These are phyloP conservation scores for Lophius piscatorius DNA, from an alignment of 2,113 vertebrate genomes.

Conservation along the genomic window DNA sequence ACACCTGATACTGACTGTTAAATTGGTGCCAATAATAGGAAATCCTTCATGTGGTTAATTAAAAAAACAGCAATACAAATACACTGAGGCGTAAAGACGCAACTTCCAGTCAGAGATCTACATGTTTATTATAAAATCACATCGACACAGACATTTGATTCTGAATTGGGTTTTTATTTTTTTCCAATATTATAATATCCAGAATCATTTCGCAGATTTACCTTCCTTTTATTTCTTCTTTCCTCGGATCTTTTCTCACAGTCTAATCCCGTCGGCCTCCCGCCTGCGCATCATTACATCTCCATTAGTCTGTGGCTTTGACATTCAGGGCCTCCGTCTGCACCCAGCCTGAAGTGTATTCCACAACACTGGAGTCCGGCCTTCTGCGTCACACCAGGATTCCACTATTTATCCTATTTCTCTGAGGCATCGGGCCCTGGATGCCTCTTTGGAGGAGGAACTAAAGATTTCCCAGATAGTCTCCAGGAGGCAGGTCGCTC, in stretches of 20 bases:
- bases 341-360: slow-evolving; percentile 78
- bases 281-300: slow-evolving; percentile 79
- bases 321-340: slow-evolving; percentile 81
- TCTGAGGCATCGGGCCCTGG: background rate
- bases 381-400: slow-evolving; percentile 46
- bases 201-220: slow-evolving; percentile 1
- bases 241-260: slow-evolving; percentile 45
- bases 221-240: slow-evolving; percentile 45
- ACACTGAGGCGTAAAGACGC: too few relatives aligned
- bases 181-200: too few relatives aligned
- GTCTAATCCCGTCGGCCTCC: slow-evolving; percentile 78
- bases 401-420: slow-evolving; percentile 47
- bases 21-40: too few relatives aligned
- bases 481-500: background rate
- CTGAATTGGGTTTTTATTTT: too few relatives aligned
- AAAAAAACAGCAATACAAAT: background rate
- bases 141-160: too few relatives aligned
- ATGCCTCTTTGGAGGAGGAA: slow-evolving; percentile 1
- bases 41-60: too few relatives aligned
- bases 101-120: too few relatives aligned
- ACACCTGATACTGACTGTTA: too few relatives aligned
- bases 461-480: background rate
- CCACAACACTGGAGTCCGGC: slow-evolving; percentile 31
- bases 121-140: too few relatives aligned
- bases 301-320: slow-evolving; percentile 78